Evolutionary conservation across 2,113 vertebrate species (phyloP), one percentile per base, ranked within the genome.

Genomic region (Protobothrops mucrosquamatus): DNA sequence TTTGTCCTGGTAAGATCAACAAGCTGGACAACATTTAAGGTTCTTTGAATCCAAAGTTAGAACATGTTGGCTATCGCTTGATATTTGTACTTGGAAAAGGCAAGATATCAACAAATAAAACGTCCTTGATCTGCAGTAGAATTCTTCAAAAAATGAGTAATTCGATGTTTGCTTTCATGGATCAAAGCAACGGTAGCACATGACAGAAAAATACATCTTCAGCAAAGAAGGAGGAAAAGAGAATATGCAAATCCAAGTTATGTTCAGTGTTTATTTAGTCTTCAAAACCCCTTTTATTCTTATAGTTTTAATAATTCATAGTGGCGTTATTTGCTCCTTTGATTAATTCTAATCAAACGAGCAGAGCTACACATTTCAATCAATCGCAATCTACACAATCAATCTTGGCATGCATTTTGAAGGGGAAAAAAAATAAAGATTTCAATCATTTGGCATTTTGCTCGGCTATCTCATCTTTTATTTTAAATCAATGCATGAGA

Each of bases 331-430:
- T 23, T 55, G n/a, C 39, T 43, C 2, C 1, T 0, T 0, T 0
- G 0, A 94, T 1, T 0, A 15, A 85, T 1, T 26, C 81, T 9
- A 57, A 29, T 87, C 85, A 87, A 91, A 20, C 51, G 1, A 29
- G 52, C 15, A 51, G 22, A 2, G 85, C 43, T 86, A 4, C 81
- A 0, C 1, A 7, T 10, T 0, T 46, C 22, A 29, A 0, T 54
- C 0, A 24, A 22, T 24, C 56, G 3, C 20, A 24, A 43, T 87
- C 18, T 46, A 18, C 46, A 29, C 69, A 23, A 52, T 52, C 8
- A 23, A 23, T 20, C 15, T 88, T 81, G 18, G 1, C 74, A 22
- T 9, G 34, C 34, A 22, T 43, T 14, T 64, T 34, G 11, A 64
- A 24, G 22, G 3, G 5, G 6, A 3, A 92, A 64, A 64, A 14